phyloP scores from a whole-genome alignment of 2,797 vertebrate genomes.

The Todus mexicanus region DNA sequence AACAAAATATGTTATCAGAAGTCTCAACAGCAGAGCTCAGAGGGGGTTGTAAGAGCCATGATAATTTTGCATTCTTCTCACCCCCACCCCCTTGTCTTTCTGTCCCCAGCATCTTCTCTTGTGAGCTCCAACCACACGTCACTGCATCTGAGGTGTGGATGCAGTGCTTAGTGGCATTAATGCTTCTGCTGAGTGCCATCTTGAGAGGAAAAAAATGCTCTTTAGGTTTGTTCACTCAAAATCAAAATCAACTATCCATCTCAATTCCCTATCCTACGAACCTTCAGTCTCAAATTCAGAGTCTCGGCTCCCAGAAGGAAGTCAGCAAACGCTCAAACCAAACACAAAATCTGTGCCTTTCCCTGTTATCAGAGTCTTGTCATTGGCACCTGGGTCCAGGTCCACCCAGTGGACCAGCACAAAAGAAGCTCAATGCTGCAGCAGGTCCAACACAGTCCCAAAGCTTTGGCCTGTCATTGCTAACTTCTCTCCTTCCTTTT shows the following conservation, averaged over 20 bases:
- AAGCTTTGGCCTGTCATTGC: not conserved
- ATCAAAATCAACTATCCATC: not conserved
- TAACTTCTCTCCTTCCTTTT: not conserved
- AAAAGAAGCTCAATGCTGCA: not conserved
- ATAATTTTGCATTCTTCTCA: constrained; percentile 34
- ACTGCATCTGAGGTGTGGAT: not conserved
- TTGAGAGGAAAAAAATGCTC: not conserved
- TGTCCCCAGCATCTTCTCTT: not conserved
- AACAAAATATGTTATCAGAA: constrained; percentile 16
- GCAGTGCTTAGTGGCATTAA: not conserved
- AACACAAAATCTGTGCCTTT: accelerated
- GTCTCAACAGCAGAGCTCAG: constrained; percentile 19
- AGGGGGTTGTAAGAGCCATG: not conserved
- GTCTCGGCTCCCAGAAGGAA: not conserved
- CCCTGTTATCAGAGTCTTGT: not conserved
- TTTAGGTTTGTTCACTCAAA: not conserved
- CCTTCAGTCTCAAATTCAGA: not conserved
- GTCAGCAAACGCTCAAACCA: not conserved
- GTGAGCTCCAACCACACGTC: not conserved
- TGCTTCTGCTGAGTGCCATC: not conserved
- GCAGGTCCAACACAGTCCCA: not conserved
- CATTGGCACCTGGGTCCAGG: not conserved
- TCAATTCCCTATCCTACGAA: not conserved
- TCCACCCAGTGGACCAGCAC: not conserved
- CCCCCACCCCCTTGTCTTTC: not conserved